A percentile compares a stretch with the other conserved stretches of the same genome.
Conservation (phyloP, 1,140 invertebrate species). For the Anastrepha obliqua region DNA sequence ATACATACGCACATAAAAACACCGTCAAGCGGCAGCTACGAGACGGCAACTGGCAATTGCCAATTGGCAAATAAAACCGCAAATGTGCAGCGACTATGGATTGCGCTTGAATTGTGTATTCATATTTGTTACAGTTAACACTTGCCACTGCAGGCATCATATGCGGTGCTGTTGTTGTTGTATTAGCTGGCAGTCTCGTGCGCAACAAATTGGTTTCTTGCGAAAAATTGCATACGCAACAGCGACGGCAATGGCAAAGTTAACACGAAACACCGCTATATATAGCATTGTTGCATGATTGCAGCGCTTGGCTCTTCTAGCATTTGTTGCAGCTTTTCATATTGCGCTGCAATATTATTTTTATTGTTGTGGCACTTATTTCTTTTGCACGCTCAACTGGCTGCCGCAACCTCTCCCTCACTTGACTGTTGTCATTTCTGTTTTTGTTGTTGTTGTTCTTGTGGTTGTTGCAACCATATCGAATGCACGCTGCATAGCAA, state of each 20-base stretch:
- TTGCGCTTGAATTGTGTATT: not conserved
- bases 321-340: not conserved
- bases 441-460: not conserved
- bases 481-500: conserved; percentile 8
- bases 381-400: not conserved
- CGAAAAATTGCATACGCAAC: conserved; percentile 34
- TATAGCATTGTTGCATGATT: conserved; percentile 8
- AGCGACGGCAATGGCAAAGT: not conserved
- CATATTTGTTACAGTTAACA: conserved; percentile 50
- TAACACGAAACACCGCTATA: not conserved
- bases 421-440: not conserved
- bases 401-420: not conserved
- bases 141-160: not conserved
- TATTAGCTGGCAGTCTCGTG: not conserved
- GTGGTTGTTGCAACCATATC: not conserved
- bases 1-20: not conserved
- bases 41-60: conserved; percentile 20
- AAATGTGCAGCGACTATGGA: not conserved
- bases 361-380: not conserved
- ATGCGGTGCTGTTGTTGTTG: not conserved
- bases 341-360: too few species aligned
- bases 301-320: not conserved
- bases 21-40: conserved; percentile 9
- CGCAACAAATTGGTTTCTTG: conserved; percentile 54
- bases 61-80: not conserved